Evolutionary conservation across 1,140 invertebrate genomes (phyloP).

Genomic region (Bombus sibiricus): DNA sequence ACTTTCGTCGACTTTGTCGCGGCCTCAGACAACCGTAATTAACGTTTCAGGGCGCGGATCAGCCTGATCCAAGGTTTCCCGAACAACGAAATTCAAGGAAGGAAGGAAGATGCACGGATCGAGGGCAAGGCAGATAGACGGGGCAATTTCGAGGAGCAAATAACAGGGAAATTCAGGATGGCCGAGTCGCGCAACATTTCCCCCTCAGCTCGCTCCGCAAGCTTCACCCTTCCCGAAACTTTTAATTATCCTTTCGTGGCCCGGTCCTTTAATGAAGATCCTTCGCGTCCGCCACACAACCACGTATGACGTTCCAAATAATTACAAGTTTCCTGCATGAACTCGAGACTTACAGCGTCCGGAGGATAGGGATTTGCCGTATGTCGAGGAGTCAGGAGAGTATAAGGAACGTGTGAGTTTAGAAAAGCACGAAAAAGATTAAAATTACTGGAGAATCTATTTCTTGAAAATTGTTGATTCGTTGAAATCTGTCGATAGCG

Average conservation of each 20-base stretch:
- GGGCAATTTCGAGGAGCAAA: conserved; percentile 43
- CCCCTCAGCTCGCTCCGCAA: conserved; percentile 3
- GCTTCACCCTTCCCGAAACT: conserved; percentile 57
- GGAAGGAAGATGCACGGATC: not conserved
- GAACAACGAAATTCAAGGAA: conserved; percentile 46
- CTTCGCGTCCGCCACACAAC: conserved; percentile 11
- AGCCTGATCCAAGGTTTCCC: conserved; percentile 22
- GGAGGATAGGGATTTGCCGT: not conserved
- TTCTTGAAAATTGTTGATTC: not conserved
- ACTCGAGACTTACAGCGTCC: conserved; percentile 14
- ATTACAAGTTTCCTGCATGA: conserved; percentile 71
- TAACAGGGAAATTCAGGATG: conserved; percentile 39
- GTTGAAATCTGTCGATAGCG: not conserved
- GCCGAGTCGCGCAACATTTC: conserved; percentile 34
- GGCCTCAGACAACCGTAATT: conserved; percentile 41
- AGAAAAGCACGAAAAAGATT: not conserved
- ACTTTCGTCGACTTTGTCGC: conserved; percentile 43
- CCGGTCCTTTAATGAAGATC: conserved; percentile 71
- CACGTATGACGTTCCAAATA: conserved; percentile 67
- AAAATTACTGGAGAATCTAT: too few relatives aligned
- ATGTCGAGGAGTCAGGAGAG: not conserved
- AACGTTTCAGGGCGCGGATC: conserved; percentile 37
- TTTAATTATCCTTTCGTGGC: conserved; percentile 74
- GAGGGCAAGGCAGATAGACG: conserved; percentile 20
- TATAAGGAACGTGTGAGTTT: not conserved